phyloP scores from a whole-genome alignment of 1,140 invertebrate species.

The Zaprionus inermis region DNA sequence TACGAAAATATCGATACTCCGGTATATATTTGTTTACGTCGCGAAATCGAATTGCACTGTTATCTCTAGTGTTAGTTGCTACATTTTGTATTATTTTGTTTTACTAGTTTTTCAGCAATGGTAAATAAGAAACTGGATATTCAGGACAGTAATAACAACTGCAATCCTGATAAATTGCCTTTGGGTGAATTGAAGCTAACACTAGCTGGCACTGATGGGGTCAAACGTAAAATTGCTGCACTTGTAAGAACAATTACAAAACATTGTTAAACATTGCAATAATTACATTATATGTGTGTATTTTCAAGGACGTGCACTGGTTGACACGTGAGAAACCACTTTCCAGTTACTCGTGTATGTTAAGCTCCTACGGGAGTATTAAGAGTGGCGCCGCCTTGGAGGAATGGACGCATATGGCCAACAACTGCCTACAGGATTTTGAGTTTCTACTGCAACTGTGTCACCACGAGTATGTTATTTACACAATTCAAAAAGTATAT shows the following conservation, averaged over 20 bases:
- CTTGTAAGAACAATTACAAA: conserved; percentile 38
- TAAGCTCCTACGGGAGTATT: conserved; percentile 53
- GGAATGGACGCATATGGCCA: conserved; percentile 71
- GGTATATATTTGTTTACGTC: neutral
- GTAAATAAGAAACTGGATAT: conserved; percentile 28
- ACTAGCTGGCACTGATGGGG: conserved; percentile 47
- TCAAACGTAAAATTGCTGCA: conserved; percentile 50
- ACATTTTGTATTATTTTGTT: conserved; percentile 8
- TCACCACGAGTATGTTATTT: conserved; percentile 67
- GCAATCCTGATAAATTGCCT: conserved; percentile 60
- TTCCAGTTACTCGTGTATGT: conserved; percentile 60
- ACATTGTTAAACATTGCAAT: neutral
- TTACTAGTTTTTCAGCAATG: conserved; percentile 5
- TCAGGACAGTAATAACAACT: conserved; percentile 48
- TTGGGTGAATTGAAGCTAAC: conserved; percentile 54
- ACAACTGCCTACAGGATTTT: conserved; percentile 65
- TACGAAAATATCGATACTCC: neutral
- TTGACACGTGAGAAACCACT: conserved; percentile 57
- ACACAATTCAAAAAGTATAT: neutral
- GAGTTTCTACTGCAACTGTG: conserved; percentile 61
- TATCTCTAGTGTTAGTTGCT: neutral
- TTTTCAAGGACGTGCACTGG: conserved; percentile 57
- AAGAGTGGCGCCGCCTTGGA: conserved; percentile 67
- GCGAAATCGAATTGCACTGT: too few species aligned
- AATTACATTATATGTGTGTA: neutral